Base-by-base conservation (phyloP, 2,797 vertebrate genomes). In the Epinephelus coioides region DNA sequence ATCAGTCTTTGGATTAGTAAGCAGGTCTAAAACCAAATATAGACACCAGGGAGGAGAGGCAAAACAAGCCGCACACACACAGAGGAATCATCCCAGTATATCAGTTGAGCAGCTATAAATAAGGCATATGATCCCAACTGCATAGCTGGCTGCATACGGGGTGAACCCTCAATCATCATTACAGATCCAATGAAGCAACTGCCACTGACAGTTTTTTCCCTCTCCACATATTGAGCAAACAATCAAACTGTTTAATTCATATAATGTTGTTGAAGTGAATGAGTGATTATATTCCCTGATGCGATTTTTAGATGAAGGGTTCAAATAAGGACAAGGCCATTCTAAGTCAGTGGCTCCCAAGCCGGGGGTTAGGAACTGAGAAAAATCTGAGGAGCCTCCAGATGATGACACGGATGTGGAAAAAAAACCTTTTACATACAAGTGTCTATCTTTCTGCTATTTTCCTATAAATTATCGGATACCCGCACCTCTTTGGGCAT, bases 1-100 rank as follows among this genome's bases (percentile, higher is more conserved):
- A 86, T 84, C 30, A 79, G 61, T 64, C 43, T 77, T 50, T 64
- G 73, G 81, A 86, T 81, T 82, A 84, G 38, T 21, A 51, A 66
- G 55, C 7, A 2, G 44, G 44, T 62, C 55, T 64, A 46, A 82
- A 76, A 70, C 54, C 64, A 54, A 57, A 61, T 50, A 15, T 25
- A 53, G 38, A 56, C 19, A 47, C 18, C 27, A 44, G 8, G 34
- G 5, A 19, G 5, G 51, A 43, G 19, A 68, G 14, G 25, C 5
- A 13, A 69, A 73, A 61, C 49, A 83, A 55, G 46, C 27, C 2
- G 43, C 40, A 64, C 21, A 21, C 23, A 34, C 47, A 46, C 5
- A 55, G n/a, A 64, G 2, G 23, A 57, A 50, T 70, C 8, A 66
- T 27, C 47, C 38, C n/a, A 23, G 23, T 23, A 25, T 30, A 56